Base-by-base conservation (phyloP, 92 coral and sea anemone species). In the Diadumene lineata region DNA sequence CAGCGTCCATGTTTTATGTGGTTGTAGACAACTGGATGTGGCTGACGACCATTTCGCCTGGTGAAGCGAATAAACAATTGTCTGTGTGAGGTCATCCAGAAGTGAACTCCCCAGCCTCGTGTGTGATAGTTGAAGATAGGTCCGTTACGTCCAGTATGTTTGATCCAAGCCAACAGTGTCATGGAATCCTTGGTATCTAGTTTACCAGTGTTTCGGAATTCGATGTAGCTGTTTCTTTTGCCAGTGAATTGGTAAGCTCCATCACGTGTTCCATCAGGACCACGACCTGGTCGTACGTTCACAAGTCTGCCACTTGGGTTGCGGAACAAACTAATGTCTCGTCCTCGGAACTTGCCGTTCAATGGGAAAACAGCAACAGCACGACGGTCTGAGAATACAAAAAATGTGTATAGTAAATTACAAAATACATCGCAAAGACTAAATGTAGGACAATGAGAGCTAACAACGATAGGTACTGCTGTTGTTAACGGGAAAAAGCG, bases 31-130 rank as follows among this genome's bases (percentile, higher is more conserved):
- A 88, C 80, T 6, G 71, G 75, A 2, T 43, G 32, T 30, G 86
- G 80, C 34, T 73, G 60, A 44, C 90, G 87, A 23, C 84, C 81
- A 17, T 80, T 75, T 19, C 89, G 88, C 27, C 76, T 81, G 11
- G 85, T 77, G 68, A 88, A 88, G 30, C 69, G 64, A 26, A 63
- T 58, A 75, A 83, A 83, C 76, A 87, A 81, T 46, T 84, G 83
- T 30, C 63, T 87, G 0, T 73, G 86, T 0, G 79, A 46, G 7
- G 64, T 65, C 89, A 84, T 75, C 92, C 92, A 84, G 67, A 87
- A 71, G 73, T 75, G 88, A 11, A 87, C 92, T 31, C 92, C 92
- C 83, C 92, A 84, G 26, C 89, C 92, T 38, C 66, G 75, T 1
- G 85, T 79, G 79, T 60, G 75, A 64, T 87, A 87, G 76, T 81